phyloP scores from a whole-genome alignment of 2,797 vertebrate species.

The Eospalax fontanierii region DNA sequence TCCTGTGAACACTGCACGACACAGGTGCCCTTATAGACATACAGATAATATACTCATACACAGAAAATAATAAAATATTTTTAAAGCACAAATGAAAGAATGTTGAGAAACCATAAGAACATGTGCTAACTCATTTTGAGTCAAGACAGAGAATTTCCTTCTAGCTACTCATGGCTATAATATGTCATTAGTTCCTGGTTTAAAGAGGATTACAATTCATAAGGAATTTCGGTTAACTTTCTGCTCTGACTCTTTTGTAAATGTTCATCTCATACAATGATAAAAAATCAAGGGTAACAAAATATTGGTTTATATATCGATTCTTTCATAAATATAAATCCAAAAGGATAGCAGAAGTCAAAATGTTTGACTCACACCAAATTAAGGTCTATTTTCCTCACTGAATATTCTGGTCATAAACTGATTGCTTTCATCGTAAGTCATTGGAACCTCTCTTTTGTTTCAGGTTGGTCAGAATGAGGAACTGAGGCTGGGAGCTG shows the following conservation, averaged over 20 bases:
- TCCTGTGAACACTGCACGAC: too few relatives aligned
- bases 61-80: too few relatives aligned
- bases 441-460: not conserved
- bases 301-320: slow-evolving; percentile 5
- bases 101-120: not conserved
- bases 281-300: not conserved
- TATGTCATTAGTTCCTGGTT: not conserved
- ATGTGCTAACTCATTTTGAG: not conserved
- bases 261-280: slow-evolving; percentile 23
- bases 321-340: slow-evolving; percentile 31
- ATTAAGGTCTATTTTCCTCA: not conserved
- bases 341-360: not conserved
- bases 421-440: slow-evolving; percentile 44
- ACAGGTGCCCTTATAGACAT: too few relatives aligned
- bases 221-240: slow-evolving; percentile 35
- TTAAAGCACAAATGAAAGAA: not conserved
- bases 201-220: slow-evolving; percentile 15
- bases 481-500: not conserved
- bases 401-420: not conserved
- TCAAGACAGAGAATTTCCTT: not conserved
- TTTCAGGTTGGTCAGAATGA: not conserved
- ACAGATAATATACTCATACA: too few relatives aligned
- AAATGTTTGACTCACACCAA: not conserved
- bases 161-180: not conserved
- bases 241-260: not conserved